These are phyloP conservation scores for Protobothrops mucrosquamatus DNA, from an alignment of 2,113 vertebrate species.

Conservation along the genomic window DNA sequence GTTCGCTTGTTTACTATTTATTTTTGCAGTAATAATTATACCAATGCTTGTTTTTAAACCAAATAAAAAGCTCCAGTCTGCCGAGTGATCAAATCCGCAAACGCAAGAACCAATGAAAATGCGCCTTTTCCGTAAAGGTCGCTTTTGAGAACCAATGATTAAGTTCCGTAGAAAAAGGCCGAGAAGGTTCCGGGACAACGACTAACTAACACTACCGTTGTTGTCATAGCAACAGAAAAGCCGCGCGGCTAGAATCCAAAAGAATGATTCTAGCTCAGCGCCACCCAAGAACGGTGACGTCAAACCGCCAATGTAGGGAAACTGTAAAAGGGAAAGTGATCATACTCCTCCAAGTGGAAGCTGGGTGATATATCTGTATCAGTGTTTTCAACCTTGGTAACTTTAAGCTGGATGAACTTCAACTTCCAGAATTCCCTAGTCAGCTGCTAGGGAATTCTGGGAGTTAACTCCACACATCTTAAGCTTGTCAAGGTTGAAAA, in stretches of 20 bases:
- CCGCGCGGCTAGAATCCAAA: not conserved
- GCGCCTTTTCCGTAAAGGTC: not conserved
- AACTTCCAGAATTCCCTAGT: not conserved
- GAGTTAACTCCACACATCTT: not conserved
- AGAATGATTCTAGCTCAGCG: not conserved
- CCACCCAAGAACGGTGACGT: not conserved
- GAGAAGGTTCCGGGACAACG: not conserved
- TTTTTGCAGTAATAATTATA: not conserved
- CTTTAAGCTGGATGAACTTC: not conserved
- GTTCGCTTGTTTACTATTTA: not conserved
- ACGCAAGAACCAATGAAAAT: constrained; percentile 36
- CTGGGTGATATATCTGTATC: not conserved
- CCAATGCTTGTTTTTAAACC: not conserved
- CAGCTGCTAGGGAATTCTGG: not conserved
- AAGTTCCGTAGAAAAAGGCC: not conserved
- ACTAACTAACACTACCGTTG: constrained; percentile 10
- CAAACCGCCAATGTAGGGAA: not conserved
- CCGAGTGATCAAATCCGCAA: not conserved
- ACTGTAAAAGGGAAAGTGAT: not conserved
- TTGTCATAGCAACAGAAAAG: constrained; percentile 28
- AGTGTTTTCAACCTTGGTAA: not conserved
- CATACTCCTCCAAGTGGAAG: not conserved
- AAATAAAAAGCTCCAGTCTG: not conserved
- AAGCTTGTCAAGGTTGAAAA: not conserved
- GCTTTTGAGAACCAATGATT: constrained; percentile 29